These are phyloP conservation scores for Gymnocheta viridis DNA, from an alignment of 2,888 invertebrate species.

Conservation along the genomic window DNA sequence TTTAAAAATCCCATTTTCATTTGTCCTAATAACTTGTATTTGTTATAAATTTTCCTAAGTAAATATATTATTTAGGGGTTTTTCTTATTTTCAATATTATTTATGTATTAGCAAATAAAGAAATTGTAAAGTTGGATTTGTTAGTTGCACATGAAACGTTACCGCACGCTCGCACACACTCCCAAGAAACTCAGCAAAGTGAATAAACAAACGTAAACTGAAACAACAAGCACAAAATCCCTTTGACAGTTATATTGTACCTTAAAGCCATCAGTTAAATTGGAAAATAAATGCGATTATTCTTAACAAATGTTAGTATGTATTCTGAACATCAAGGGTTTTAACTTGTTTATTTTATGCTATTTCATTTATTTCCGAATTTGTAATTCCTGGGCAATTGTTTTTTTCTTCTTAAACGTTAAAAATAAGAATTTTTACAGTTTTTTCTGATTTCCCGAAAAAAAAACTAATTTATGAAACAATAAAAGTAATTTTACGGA, in stretches of 20 bases:
- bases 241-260: constrained; percentile 65
- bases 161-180: neutral
- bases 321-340: neutral
- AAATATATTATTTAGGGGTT: neutral
- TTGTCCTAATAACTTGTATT: neutral
- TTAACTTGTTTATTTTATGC: constrained; percentile 9
- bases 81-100: neutral
- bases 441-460: neutral
- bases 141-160: constrained; percentile 8
- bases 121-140: neutral
- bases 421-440: neutral
- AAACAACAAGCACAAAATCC: constrained; percentile 44
- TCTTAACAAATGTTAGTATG: constrained; percentile 24
- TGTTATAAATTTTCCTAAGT: neutral
- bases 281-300: constrained; percentile 62
- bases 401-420: neutral
- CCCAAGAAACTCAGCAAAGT: neutral
- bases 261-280: constrained; percentile 63
- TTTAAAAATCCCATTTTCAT: neutral
- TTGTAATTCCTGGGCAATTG: constrained; percentile 1
- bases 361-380: constrained; percentile 37
- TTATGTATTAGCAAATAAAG: constrained; percentile 3
- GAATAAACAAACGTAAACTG: neutral
- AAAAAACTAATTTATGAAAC: no score
- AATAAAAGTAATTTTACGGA: no score